These are phyloP conservation scores for Anthophora plumipes DNA, from an alignment of 2,888 invertebrate genomes.

Conservation along the genomic window DNA sequence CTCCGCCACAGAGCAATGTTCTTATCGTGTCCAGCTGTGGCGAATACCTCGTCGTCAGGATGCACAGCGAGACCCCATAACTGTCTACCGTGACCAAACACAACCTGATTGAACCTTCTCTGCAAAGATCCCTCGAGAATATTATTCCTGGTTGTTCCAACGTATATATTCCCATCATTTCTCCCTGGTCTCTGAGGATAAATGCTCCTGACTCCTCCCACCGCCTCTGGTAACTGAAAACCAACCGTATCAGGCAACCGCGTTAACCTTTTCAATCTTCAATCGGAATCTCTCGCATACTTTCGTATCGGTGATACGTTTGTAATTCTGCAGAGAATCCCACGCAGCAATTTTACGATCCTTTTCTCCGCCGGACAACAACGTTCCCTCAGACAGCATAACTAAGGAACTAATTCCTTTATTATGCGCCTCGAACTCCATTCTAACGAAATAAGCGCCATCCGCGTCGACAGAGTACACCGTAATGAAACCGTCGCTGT, in stretches of 20 bases:
- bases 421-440: slow-evolving; percentile 95
- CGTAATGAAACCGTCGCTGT: slow-evolving; percentile 96
- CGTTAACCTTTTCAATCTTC: background rate
- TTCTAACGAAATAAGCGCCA: slow-evolving; percentile 94
- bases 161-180: slow-evolving; percentile 95
- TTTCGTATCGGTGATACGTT: slow-evolving; percentile 95
- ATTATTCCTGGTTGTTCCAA: slow-evolving; percentile 95
- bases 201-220: slow-evolving; percentile 95
- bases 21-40: slow-evolving; percentile 96
- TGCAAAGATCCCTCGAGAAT: slow-evolving; percentile 96
- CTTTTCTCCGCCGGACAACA: slow-evolving; percentile 95
- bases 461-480: slow-evolving; percentile 95
- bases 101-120: slow-evolving; percentile 93
- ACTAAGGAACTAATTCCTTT: slow-evolving; percentile 94
- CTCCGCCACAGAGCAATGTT: slow-evolving; percentile 96
- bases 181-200: slow-evolving; percentile 95
- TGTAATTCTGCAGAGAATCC: slow-evolving; percentile 96
- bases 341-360: slow-evolving; percentile 96
- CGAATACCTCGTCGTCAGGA: slow-evolving; percentile 95
- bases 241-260: background rate
- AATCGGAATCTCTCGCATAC: slow-evolving; percentile 83
- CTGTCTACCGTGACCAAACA: slow-evolving; percentile 95
- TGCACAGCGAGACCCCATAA: slow-evolving; percentile 95
- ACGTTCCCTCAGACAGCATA: slow-evolving; percentile 95
- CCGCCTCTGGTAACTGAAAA: slow-evolving; percentile 92